Evolutionary conservation across 2,113 vertebrate species (phyloP).

Genomic region (Delphinapterus leucas): DNA sequence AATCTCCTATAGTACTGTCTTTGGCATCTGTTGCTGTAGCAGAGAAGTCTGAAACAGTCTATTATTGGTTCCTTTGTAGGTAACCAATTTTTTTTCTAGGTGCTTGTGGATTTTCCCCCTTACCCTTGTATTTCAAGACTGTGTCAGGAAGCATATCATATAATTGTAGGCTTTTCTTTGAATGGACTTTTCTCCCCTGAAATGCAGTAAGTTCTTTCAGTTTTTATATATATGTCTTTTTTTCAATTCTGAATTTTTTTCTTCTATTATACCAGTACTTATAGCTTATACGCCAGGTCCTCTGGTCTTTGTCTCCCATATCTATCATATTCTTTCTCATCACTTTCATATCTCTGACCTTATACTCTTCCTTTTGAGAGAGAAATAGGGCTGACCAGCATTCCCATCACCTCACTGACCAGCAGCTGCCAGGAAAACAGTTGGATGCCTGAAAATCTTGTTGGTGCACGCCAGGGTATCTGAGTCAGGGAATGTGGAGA

Average conservation of each 20-base stretch:
- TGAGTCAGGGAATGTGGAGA: neutral
- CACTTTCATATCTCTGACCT: neutral
- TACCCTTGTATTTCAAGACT: neutral
- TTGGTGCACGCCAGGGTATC: neutral
- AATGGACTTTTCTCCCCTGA: neutral
- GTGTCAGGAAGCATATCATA: neutral
- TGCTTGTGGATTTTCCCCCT: neutral
- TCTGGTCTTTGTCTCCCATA: neutral
- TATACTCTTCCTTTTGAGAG: neutral
- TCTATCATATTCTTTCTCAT: neutral
- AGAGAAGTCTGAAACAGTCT: neutral
- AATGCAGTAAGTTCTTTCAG: neutral
- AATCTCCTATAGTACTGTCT: neutral
- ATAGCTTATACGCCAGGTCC: neutral
- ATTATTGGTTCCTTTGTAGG: neutral
- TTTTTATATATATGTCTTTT: neutral
- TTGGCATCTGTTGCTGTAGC: neutral
- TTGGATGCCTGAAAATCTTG: neutral
- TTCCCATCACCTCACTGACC: neutral
- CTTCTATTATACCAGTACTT: neutral
- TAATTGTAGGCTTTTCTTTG: neutral
- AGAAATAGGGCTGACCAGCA: neutral
- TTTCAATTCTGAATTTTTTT: neutral
- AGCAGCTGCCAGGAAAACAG: neutral
- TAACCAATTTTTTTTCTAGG: neutral